Percentiles rank a stretch among this genome's conserved stretches.
Evolutionary conservation across 2,797 vertebrate genomes (phyloP).

Genomic region (Acanthiza pusilla): DNA sequence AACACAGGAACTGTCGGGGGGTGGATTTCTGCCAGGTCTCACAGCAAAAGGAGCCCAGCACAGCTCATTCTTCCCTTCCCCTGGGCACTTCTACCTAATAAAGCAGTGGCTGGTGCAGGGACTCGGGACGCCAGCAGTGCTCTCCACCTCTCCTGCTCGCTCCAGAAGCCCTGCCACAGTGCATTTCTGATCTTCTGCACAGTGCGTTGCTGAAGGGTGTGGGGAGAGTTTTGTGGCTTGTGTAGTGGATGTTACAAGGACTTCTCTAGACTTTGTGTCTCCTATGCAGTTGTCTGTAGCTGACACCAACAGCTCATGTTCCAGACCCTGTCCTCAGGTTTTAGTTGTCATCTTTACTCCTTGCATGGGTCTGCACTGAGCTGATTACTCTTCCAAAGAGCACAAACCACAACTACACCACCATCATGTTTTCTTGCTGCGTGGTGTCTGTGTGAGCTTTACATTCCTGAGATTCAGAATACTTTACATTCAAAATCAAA

Average conservation of each 20-base stretch:
- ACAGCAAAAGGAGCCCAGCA: background rate
- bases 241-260: background rate
- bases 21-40: background rate
- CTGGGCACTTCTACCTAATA: background rate
- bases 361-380: background rate
- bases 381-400: background rate
- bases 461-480: background rate
- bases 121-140: accelerated
- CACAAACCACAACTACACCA: background rate
- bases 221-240: background rate
- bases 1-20: background rate
- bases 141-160: background rate
- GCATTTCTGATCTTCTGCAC: background rate
- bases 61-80: background rate
- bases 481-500: background rate
- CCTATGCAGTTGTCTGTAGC: slow-evolving; percentile 47
- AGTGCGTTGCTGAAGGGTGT: background rate
- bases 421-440: background rate
- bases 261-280: slow-evolving; percentile 49
- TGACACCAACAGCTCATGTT: slow-evolving; percentile 46
- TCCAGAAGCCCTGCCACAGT: background rate
- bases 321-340: slow-evolving; percentile 30
- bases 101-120: background rate
- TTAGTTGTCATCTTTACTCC: background rate
- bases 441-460: background rate